phyloP scores from a whole-genome alignment of 64 coral and sea anemone genomes.

The Montipora cactus region DNA sequence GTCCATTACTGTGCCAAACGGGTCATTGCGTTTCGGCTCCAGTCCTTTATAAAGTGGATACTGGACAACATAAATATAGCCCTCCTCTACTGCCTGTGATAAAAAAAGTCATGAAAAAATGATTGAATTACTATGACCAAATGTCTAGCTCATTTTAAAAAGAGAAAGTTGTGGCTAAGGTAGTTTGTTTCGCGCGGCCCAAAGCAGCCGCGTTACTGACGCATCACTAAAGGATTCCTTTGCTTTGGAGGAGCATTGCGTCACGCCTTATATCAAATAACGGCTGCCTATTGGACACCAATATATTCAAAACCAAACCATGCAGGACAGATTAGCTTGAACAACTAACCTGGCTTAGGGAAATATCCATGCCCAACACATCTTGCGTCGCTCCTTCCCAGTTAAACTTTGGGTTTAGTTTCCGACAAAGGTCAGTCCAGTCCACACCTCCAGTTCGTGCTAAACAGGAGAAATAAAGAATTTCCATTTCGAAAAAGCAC shows the following conservation, averaged over 20 bases:
- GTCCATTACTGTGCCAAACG: slow-evolving; percentile 12
- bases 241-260: too few relatives aligned
- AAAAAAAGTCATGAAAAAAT: background rate
- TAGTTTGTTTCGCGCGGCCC: too few relatives aligned
- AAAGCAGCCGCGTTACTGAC: too few relatives aligned
- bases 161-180: too few relatives aligned
- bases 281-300: too few relatives aligned
- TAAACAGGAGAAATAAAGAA: background rate
- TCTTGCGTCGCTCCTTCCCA: slow-evolving; percentile 30
- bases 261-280: too few relatives aligned
- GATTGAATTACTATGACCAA: background rate
- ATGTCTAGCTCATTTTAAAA: background rate
- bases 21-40: background rate
- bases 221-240: too few relatives aligned
- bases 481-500: background rate
- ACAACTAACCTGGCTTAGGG: background rate
- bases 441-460: background rate
- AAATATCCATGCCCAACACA: background rate
- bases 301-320: too few relatives aligned
- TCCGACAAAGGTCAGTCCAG: background rate
- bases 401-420: slow-evolving; percentile 26
- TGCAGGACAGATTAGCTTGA: background rate
- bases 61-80: slow-evolving; percentile 34
- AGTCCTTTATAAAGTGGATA: slow-evolving; percentile 55
- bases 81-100: slow-evolving; percentile 30